A percentile compares a stretch with the other conserved stretches of the same genome.
phyloP scores from a whole-genome alignment of 2,888 invertebrate genomes.

The Cynaeus angustus region DNA sequence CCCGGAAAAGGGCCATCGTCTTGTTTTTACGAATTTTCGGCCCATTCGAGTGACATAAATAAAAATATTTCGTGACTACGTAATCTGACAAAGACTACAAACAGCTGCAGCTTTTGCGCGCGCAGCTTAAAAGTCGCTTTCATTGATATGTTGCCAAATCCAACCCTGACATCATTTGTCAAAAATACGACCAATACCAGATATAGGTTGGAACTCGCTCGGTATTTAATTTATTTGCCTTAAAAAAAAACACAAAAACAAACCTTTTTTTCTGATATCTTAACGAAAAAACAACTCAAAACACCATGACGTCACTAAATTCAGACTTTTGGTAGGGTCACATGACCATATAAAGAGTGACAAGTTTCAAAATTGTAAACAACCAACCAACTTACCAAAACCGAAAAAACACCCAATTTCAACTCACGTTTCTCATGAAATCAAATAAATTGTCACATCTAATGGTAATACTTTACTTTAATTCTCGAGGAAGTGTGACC shows the following conservation, averaged over 20 bases:
- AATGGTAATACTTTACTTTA: no score
- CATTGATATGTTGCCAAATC: slow-evolving; percentile 43
- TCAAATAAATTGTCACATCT: no score
- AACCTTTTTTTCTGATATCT: no score
- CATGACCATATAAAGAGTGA: no score
- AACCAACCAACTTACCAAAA: no score
- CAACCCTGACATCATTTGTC: slow-evolving; percentile 48
- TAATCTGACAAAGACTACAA: slow-evolving; percentile 56
- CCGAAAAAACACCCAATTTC: no score
- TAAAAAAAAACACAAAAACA: slow-evolving; percentile 4
- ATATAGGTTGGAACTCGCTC: slow-evolving; percentile 15
- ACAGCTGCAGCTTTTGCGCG: slow-evolving; percentile 56
- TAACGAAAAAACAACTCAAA: no score
- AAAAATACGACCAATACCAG: slow-evolving; percentile 33
- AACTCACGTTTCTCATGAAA: no score
- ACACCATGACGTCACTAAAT: no score
- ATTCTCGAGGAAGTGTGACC: slow-evolving; percentile 15
- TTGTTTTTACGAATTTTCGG: slow-evolving; percentile 34
- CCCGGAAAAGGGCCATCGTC: slow-evolving; percentile 37
- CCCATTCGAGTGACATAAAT: slow-evolving; percentile 47
- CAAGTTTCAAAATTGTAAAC: no score
- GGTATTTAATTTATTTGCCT: neutral
- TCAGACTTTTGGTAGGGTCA: no score
- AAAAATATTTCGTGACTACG: slow-evolving; percentile 46
- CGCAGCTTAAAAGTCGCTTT: slow-evolving; percentile 47